These are phyloP conservation scores for Galerucella nymphaeae DNA, from an alignment of 2,888 invertebrate species.

Conservation along the genomic window DNA sequence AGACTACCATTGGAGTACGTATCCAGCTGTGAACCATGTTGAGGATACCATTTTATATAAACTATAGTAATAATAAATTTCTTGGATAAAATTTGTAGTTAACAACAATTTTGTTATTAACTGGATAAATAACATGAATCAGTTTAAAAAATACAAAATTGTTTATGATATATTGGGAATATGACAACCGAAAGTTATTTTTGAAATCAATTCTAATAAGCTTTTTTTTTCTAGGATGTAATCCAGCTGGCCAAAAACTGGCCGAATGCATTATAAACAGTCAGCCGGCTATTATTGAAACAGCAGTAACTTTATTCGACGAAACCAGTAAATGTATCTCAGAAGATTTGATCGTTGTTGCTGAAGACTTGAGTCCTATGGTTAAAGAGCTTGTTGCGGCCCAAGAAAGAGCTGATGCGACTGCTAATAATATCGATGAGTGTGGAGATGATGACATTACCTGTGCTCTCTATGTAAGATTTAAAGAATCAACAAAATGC, in stretches of 20 bases:
- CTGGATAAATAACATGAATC: no score
- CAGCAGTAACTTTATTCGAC: neutral
- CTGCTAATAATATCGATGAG: neutral
- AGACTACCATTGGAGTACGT: no score
- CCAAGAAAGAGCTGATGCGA: neutral
- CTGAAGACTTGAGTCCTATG: neutral
- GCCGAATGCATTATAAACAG: neutral
- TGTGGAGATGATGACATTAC: neutral
- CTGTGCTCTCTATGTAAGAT: neutral
- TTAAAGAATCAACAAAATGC: no score
- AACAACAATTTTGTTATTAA: no score
- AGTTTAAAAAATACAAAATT: no score
- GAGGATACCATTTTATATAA: no score
- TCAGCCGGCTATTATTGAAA: neutral
- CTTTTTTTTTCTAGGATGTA: neutral
- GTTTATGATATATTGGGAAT: no score
- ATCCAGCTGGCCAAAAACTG: neutral
- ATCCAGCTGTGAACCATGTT: no score
- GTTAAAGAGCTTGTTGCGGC: neutral
- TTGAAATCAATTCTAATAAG: neutral
- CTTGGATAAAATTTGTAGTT: no score
- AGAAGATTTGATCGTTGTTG: neutral
- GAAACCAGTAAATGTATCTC: neutral
- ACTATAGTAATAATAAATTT: no score
- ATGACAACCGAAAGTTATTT: neutral